Evolutionary conservation across 2,888 invertebrate species (phyloP).

Genomic region (Phalangium opilio): DNA sequence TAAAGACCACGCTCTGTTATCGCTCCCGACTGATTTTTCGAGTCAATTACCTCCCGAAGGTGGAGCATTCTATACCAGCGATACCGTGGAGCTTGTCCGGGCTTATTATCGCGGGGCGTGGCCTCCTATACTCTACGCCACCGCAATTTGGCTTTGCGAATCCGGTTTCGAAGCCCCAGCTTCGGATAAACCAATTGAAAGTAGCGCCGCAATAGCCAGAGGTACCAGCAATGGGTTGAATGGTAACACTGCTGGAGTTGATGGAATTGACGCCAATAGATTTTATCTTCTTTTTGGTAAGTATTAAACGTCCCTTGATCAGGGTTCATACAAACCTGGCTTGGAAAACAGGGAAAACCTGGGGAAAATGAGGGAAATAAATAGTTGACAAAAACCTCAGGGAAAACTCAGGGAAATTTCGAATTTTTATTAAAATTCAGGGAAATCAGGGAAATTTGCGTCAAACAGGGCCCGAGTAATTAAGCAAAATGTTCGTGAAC

Average conservation of each 20-base stretch:
- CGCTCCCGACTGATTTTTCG: constrained; percentile 79
- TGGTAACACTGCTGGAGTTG: constrained; percentile 20
- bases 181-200: constrained; percentile 2
- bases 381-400: no score
- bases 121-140: constrained; percentile 89
- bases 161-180: constrained; percentile 18
- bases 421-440: no score
- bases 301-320: constrained; percentile 22
- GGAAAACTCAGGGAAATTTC: no score
- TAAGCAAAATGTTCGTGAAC: no score
- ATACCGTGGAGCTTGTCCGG: constrained; percentile 83
- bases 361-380: no score
- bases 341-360: no score
- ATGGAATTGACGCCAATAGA: constrained; percentile 45
- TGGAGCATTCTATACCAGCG: constrained; percentile 93
- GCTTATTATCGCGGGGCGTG: constrained; percentile 81
- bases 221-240: background rate
- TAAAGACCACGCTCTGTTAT: constrained; percentile 82
- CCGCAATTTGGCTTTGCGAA: constrained; percentile 57
- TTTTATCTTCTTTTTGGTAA: constrained; percentile 78
- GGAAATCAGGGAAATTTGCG: no score
- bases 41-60: constrained; percentile 89
- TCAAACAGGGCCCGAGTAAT: no score
- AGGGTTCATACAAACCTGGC: background rate
- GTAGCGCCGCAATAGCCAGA: background rate